phyloP scores from a whole-genome alignment of 2,797 vertebrate species.

The Thripadectes ignobilis region DNA sequence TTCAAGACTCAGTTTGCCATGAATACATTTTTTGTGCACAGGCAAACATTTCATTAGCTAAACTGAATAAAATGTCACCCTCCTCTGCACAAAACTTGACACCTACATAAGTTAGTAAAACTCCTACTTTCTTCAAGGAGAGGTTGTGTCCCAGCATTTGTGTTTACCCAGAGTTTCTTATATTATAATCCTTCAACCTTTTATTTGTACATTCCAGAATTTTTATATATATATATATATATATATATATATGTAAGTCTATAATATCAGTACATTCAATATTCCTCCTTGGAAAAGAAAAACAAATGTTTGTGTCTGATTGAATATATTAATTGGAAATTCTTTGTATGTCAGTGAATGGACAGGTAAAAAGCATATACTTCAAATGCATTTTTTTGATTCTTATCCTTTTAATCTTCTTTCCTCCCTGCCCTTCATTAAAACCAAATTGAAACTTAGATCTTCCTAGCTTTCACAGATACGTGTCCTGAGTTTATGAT shows the following conservation, averaged over 20 bases:
- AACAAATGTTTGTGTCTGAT: not conserved
- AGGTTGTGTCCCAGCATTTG: not conserved
- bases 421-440: not conserved
- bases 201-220: not conserved
- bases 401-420: not conserved
- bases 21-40: slow-evolving; percentile 24
- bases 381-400: not conserved
- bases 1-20: not conserved
- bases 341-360: not conserved
- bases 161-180: not conserved
- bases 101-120: not conserved
- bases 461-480: not conserved
- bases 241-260: accelerated
- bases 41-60: slow-evolving; percentile 15
- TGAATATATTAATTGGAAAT: not conserved
- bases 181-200: not conserved
- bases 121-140: not conserved
- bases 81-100: not conserved
- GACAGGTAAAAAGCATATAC: not conserved
- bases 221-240: too few species aligned
- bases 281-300: not conserved
- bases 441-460: not conserved
- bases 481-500: not conserved
- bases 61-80: not conserved
- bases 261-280: not conserved